A percentile compares a stretch with the other conserved stretches of the same genome.
phyloP scores from a whole-genome alignment of 2,888 invertebrate species.

The Sympetrum striolatum region DNA sequence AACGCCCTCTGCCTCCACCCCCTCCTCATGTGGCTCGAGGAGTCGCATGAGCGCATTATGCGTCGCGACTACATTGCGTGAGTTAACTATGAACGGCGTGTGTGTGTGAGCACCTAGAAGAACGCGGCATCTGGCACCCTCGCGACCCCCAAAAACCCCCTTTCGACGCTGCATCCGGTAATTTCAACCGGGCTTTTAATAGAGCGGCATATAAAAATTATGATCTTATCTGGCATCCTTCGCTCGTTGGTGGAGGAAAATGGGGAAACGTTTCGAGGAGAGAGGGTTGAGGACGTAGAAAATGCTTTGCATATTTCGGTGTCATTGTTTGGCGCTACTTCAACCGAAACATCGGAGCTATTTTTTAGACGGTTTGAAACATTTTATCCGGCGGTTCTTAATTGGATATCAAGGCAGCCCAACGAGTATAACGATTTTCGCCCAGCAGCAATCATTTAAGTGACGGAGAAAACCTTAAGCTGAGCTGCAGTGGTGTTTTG shows the following conservation, averaged over 20 bases:
- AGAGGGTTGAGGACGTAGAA: background rate
- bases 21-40: conserved; percentile 39
- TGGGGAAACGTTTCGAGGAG: background rate
- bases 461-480: no score
- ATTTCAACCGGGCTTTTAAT: conserved; percentile 22
- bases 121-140: background rate
- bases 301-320: conserved; percentile 2
- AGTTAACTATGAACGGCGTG: background rate
- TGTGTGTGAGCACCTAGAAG: background rate
- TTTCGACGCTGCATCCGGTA: conserved; percentile 8
- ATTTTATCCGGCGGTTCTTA: background rate
- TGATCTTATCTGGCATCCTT: background rate
- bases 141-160: background rate
- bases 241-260: background rate
- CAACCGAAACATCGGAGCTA: background rate
- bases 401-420: background rate
- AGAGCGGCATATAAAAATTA: conserved; percentile 28
- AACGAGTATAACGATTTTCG: background rate
- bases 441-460: background rate
- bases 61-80: conserved; percentile 15
- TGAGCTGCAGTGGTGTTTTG: no score
- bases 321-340: background rate
- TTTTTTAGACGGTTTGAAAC: background rate
- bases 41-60: conserved; percentile 20
- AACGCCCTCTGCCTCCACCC: conserved; percentile 35